Percentiles rank a stretch among this genome's conserved stretches.
Evolutionary conservation across 1,140 invertebrate genomes (phyloP).

Genomic region (Eumaeus atala): DNA sequence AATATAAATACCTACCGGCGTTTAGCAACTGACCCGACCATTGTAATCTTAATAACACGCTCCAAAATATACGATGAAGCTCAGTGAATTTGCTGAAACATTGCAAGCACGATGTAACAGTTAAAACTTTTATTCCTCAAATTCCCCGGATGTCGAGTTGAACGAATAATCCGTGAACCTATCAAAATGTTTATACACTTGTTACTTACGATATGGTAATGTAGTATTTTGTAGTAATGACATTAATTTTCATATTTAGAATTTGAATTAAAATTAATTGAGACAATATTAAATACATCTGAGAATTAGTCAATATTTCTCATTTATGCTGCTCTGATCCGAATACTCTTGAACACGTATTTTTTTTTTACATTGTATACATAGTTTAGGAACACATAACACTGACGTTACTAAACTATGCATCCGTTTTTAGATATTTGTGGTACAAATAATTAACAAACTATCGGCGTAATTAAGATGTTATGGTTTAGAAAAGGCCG

Average conservation of each 20-base stretch:
- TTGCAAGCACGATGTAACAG: conserved; percentile 15
- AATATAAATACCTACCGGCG: conserved; percentile 61
- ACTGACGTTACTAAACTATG: neutral
- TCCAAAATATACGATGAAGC: conserved; percentile 30
- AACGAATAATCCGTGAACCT: neutral
- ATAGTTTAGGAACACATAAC: too few species aligned
- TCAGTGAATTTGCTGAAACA: conserved; percentile 33
- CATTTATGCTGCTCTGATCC: too few species aligned
- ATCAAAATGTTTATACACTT: conserved; percentile 6
- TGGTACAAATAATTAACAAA: too few species aligned
- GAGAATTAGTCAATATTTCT: neutral
- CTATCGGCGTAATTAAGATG: too few species aligned
- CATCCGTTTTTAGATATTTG: too few species aligned
- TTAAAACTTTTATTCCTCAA: conserved; percentile 9
- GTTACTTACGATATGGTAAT: too few species aligned
- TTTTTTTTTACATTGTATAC: neutral
- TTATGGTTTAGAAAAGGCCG: too few species aligned
- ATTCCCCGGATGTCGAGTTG: neutral
- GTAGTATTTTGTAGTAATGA: neutral
- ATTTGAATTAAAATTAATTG: too few species aligned
- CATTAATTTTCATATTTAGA: too few species aligned
- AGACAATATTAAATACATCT: too few species aligned
- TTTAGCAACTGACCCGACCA: conserved; percentile 53
- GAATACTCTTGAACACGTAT: neutral
- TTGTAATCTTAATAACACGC: conserved; percentile 51